Evolutionary conservation across 2,888 invertebrate species (phyloP), one percentile per base, ranked within the genome.

Genomic region (Tiphia femorata): DNA sequence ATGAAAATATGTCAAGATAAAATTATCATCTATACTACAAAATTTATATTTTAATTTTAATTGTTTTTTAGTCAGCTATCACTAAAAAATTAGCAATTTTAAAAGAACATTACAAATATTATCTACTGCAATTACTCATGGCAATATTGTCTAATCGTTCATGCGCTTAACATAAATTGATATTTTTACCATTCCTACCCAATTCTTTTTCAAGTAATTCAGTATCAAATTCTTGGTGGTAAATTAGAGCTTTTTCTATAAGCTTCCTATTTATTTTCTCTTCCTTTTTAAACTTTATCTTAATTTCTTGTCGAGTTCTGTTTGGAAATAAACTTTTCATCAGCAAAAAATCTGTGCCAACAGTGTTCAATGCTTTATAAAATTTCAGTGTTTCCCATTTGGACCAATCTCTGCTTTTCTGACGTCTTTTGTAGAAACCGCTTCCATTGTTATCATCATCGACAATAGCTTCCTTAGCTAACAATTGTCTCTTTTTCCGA

Each of bases 281-380:
- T 82, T 98, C 98, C 72, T 93, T 92, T 78, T 96, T 96, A 79
- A 95, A 98, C 85, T 98, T 98, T 23, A 92, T 85, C 83, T 97
- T 97, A 7, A 98, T 85, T 73, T 97, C 96, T 49, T 89, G 85
- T 10, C 97, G 85, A 0, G 89, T 90, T 56, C 97, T 87, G 35
- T 89, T 89, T 0, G 94, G 92, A 84, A 97, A 96, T 35, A 95
- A 84, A 44, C 90, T 88, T 58, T 90, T 87, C 94, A 98, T 97
- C 47, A 96, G 84, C 3, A 94, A 90, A 84, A 98, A 98, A 86
- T 98, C 97, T 0, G 97, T 96, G 0, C 97, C 97, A 44, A 97
- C 88, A 6, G 92, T 91, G 70, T 93, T 95, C 7, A 98, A 84
- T 1, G 96, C 96, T 73, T 92, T 89, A 84, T 96, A 98, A 84